These are phyloP conservation scores for Sebastes minor DNA, from an alignment of 2,797 vertebrate genomes.

Conservation along the genomic window DNA sequence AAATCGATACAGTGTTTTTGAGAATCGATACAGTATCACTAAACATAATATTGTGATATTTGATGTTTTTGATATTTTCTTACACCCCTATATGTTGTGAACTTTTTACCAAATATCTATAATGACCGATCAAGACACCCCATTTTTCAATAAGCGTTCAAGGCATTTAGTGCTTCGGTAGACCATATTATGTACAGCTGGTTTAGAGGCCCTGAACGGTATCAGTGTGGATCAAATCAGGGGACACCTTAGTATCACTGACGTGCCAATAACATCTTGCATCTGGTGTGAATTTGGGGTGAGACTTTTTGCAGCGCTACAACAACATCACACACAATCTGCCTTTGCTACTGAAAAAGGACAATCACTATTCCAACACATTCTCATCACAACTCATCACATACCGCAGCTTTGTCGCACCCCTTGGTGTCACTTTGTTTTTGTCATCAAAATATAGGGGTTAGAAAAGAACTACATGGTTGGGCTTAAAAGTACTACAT, in stretches of 20 bases:
- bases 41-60: too few species aligned
- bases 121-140: not conserved
- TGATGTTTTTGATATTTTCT: too few species aligned
- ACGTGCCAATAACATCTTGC: not conserved
- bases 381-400: too few species aligned
- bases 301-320: not conserved
- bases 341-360: not conserved
- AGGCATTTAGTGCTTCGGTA: not conserved
- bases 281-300: not conserved
- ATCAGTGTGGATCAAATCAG: not conserved
- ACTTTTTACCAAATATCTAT: not conserved
- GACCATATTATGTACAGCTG: not conserved
- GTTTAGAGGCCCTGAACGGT: not conserved
- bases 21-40: too few species aligned
- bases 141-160: not conserved
- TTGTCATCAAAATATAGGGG: too few species aligned
- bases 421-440: too few species aligned
- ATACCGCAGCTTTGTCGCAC: too few species aligned
- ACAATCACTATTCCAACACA: too few species aligned
- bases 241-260: not conserved
- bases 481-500: too few species aligned
- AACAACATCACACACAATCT: not conserved
- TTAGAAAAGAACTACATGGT: too few species aligned
- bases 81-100: not conserved
- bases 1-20: too few species aligned